Evolutionary conservation across 2,113 vertebrate species (phyloP).

Genomic region (Rafetus swinhoei): DNA sequence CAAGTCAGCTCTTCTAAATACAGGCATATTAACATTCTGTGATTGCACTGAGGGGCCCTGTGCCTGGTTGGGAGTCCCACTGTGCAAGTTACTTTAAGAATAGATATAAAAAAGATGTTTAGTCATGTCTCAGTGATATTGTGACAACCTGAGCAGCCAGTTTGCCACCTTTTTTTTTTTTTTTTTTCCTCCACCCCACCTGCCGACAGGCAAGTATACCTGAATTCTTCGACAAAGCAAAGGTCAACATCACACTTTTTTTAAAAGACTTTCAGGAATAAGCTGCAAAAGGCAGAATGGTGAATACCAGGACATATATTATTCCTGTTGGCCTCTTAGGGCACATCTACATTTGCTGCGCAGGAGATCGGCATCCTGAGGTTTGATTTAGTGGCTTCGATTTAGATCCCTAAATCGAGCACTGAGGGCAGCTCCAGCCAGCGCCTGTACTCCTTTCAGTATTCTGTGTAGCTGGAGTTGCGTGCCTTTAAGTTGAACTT

Average conservation of each 20-base stretch:
- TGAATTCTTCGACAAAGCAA: neutral
- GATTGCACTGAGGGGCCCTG: neutral
- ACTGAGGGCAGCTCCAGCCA: too few relatives aligned
- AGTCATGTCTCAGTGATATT: neutral
- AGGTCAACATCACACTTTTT: neutral
- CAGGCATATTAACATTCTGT: neutral
- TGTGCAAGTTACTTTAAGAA: neutral
- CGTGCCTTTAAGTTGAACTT: too few relatives aligned
- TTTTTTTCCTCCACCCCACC: neutral
- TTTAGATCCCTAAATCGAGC: too few relatives aligned
- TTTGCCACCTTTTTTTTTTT: neutral
- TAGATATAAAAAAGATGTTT: neutral
- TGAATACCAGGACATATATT: conserved; percentile 37
- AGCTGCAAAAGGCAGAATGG: conserved; percentile 50
- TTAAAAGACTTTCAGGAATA: conserved; percentile 36
- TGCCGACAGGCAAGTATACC: neutral
- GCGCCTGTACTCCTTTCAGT: too few relatives aligned
- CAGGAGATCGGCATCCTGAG: too few relatives aligned
- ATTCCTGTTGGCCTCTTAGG: conserved; percentile 56
- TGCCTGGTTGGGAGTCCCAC: neutral
- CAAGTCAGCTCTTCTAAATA: neutral
- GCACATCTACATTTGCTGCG: too few relatives aligned
- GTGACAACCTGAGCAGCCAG: neutral
- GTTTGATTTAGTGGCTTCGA: too few relatives aligned
- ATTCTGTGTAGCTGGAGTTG: too few relatives aligned